These are phyloP conservation scores for Callyntrura guangdongensis DNA, from an alignment of 2,888 invertebrate species.

Conservation along the genomic window DNA sequence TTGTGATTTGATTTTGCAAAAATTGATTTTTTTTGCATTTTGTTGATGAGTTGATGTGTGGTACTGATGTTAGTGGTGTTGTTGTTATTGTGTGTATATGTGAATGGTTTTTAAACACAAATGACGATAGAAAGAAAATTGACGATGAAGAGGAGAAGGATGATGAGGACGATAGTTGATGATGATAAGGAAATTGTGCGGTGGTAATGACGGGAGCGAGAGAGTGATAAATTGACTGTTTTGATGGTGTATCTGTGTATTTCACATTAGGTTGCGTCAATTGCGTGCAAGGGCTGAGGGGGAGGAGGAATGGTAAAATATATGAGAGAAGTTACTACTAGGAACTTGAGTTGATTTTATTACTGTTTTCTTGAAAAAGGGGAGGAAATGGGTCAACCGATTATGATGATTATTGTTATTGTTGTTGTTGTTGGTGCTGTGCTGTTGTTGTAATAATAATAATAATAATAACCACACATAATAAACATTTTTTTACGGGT, in stretches of 20 bases:
- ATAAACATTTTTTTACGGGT: conserved; percentile 45
- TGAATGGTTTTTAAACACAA: too few species aligned
- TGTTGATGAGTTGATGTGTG: too few species aligned
- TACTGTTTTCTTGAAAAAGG: conserved; percentile 1
- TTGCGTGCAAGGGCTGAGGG: not conserved
- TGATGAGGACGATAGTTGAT: conserved; percentile 2
- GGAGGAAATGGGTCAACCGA: conserved; percentile 40
- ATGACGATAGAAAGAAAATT: too few species aligned
- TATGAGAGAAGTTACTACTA: not conserved
- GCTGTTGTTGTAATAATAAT: not conserved
- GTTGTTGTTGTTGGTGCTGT: not conserved
- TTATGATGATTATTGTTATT: conserved; percentile 16
- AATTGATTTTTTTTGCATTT: too few species aligned
- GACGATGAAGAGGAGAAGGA: not conserved
- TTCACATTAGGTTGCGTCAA: not conserved
- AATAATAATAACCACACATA: conserved; percentile 26
- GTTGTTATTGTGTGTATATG: too few species aligned
- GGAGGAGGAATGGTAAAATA: not conserved
- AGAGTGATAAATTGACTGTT: conserved; percentile 22
- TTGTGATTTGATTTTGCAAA: too few species aligned
- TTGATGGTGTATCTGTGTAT: not conserved
- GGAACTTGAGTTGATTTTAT: not conserved
- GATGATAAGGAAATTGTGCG: conserved; percentile 24
- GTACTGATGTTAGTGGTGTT: too few species aligned
- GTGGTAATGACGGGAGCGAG: not conserved